Evolutionary conservation across 2,888 invertebrate species (phyloP).

Genomic region (Altica lythri): DNA sequence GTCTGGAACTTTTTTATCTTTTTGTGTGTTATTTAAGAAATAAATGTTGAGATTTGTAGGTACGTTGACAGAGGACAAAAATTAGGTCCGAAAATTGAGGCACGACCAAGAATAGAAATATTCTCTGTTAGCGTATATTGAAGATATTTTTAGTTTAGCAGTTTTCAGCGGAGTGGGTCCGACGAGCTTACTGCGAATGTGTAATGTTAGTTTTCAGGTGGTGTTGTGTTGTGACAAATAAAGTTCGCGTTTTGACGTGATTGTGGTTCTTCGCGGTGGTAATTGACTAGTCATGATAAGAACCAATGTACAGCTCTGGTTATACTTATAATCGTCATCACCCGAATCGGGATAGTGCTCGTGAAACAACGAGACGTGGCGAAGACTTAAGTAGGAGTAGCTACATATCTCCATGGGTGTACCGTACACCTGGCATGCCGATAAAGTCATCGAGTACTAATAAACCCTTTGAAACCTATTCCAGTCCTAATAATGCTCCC

Average conservation of each 20-base stretch:
- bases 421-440: constrained; percentile 34
- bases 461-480: constrained; percentile 38
- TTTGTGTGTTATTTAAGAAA: background rate
- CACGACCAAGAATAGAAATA: constrained; percentile 43
- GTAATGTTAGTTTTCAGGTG: constrained; percentile 28
- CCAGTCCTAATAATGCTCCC: constrained; percentile 36
- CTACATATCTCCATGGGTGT: constrained; percentile 28
- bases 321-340: constrained; percentile 52
- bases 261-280: background rate
- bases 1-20: background rate
- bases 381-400: constrained; percentile 21
- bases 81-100: constrained; percentile 36
- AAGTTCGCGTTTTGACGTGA: constrained; percentile 13
- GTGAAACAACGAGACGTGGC: constrained; percentile 33
- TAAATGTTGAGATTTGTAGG: background rate
- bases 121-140: constrained; percentile 45
- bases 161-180: constrained; percentile 64
- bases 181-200: constrained; percentile 34
- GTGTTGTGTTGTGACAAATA: constrained; percentile 25
- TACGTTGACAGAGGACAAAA: constrained; percentile 18
- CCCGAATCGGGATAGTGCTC: constrained; percentile 49
- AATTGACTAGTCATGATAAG: constrained; percentile 27
- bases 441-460: constrained; percentile 34
- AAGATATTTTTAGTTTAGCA: constrained; percentile 69
- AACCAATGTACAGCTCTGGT: constrained; percentile 48